These are phyloP conservation scores for Thyatira batis DNA, from an alignment of 2,888 invertebrate genomes.

Conservation along the genomic window DNA sequence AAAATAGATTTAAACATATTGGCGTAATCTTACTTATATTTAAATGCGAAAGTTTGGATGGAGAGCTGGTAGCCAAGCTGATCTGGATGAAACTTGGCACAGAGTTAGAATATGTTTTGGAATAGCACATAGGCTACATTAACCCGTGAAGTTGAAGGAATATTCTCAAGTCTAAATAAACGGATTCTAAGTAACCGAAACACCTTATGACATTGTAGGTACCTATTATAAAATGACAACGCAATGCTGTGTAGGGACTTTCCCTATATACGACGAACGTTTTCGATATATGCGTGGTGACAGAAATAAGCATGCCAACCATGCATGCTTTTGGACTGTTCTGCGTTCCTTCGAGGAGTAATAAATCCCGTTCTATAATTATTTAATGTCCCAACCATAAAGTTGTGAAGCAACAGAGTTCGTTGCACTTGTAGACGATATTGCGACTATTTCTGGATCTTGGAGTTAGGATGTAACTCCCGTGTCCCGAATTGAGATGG, in stretches of 20 bases:
- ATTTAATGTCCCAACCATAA: conserved; percentile 47
- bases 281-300: neutral
- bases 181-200: too few species aligned
- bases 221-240: too few species aligned
- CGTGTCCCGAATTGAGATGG: conserved; percentile 36
- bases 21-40: too few species aligned
- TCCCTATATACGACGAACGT: neutral
- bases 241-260: neutral
- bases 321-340: neutral
- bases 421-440: conserved; percentile 45
- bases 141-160: too few species aligned
- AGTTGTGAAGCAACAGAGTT: conserved; percentile 49
- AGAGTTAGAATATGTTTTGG: too few species aligned
- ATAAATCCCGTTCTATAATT: conserved; percentile 49
- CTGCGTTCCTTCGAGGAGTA: conserved; percentile 7
- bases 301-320: neutral
- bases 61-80: too few species aligned
- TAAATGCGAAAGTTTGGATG: too few species aligned
- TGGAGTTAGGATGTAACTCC: neutral
- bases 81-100: too few species aligned
- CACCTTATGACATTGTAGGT: too few species aligned
- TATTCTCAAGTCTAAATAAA: too few species aligned
- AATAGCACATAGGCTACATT: too few species aligned
- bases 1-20: too few species aligned
- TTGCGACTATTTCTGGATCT: conserved; percentile 52